Conservation (phyloP, 2,797 vertebrate genomes). For the Kryptolebias ocellatus region DNA sequence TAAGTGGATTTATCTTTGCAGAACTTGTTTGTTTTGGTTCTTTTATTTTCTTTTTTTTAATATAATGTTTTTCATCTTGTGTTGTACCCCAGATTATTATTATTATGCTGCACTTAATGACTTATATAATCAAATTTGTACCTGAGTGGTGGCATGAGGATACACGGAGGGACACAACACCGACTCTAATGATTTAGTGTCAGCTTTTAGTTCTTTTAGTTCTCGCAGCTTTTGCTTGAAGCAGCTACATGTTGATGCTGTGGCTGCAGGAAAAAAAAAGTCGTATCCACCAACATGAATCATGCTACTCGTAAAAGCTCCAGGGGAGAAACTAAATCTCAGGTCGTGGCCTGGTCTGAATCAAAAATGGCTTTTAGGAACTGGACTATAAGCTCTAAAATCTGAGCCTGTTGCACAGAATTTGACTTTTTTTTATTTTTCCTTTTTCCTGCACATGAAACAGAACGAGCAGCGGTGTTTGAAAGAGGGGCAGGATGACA, state of each 20-base stretch:
- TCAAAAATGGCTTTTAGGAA: neutral
- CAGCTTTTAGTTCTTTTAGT: neutral
- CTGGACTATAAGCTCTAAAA: neutral
- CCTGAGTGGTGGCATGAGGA: conserved; percentile 1
- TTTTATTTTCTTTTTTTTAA: conserved; percentile 32
- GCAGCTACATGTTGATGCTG: conserved; percentile 9
- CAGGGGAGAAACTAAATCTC: conserved; percentile 9
- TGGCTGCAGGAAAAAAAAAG: neutral
- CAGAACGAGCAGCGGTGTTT: neutral
- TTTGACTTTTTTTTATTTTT: neutral
- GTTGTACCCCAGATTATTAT: neutral
- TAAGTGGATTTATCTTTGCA: conserved; percentile 20
- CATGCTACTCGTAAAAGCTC: conserved; percentile 12
- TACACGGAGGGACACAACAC: neutral
- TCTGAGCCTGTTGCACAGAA: neutral
- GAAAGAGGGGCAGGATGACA: neutral
- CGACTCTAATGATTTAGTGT: neutral
- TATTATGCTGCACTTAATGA: conserved; percentile 6
- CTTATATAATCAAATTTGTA: neutral
- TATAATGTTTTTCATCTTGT: conserved; percentile 31
- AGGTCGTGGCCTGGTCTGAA: conserved; percentile 9
- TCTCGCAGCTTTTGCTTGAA: conserved; percentile 7
- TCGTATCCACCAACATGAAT: conserved; percentile 12
- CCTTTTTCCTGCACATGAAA: neutral
- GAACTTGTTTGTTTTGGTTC: conserved; percentile 12